phyloP scores from a whole-genome alignment of 2,113 vertebrate genomes.

The Oophaga pumilio region DNA sequence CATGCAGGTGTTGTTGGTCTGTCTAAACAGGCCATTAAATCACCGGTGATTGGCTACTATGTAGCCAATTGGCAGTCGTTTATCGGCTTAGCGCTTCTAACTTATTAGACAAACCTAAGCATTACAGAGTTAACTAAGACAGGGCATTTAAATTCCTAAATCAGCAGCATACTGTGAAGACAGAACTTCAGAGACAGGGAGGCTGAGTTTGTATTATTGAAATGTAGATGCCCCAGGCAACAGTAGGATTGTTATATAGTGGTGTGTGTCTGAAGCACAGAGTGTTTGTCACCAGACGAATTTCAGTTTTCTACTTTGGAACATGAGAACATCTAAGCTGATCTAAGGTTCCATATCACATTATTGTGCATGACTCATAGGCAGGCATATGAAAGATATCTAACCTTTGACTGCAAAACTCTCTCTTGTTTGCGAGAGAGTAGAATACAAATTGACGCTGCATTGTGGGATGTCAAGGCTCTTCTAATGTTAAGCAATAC shows the following conservation, averaged over 20 bases:
- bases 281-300: slow-evolving; percentile 1
- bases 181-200: slow-evolving; percentile 10
- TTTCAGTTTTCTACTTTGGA: slow-evolving; percentile 4
- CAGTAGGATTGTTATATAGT: slow-evolving; percentile 15
- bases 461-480: neutral
- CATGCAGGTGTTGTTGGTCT: too few species aligned
- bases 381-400: neutral
- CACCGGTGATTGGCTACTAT: too few species aligned
- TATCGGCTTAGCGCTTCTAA: neutral
- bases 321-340: neutral
- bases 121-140: slow-evolving; percentile 16
- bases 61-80: too few species aligned
- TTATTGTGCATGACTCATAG: neutral
- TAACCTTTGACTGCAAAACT: neutral
- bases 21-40: too few species aligned
- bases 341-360: neutral
- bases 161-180: slow-evolving; percentile 8
- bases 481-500: neutral
- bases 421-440: neutral
- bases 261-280: neutral
- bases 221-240: slow-evolving; percentile 42
- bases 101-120: slow-evolving; percentile 4
- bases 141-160: slow-evolving; percentile 48
- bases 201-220: slow-evolving; percentile 38
- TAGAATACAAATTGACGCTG: neutral